Conservation (phyloP, 2,888 invertebrate genomes). For the Drosophila nr. perissopoda region DNA sequence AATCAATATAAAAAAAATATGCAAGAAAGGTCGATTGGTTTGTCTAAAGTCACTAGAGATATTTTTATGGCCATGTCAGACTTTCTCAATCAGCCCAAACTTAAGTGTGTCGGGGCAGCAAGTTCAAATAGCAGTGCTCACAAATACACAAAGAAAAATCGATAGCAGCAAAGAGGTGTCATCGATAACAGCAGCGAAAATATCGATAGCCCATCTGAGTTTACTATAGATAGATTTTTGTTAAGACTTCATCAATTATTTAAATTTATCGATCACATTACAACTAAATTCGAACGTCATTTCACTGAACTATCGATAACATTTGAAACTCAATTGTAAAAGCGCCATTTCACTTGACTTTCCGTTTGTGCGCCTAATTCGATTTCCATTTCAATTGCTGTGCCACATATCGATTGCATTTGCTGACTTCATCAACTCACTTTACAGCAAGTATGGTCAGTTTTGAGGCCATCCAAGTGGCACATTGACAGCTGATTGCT, state of each 20-base stretch:
- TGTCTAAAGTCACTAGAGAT: background rate
- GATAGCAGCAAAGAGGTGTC: background rate
- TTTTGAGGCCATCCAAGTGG: constrained; percentile 68
- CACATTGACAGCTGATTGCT: constrained; percentile 68
- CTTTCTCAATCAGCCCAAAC: background rate
- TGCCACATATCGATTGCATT: constrained; percentile 50
- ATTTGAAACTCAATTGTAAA: constrained; percentile 7
- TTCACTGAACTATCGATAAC: constrained; percentile 8
- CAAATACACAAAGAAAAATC: background rate
- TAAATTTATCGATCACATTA: background rate
- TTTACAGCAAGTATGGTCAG: constrained; percentile 61
- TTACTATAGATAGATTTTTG: background rate
- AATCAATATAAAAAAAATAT: background rate
- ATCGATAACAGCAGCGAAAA: constrained; percentile 9
- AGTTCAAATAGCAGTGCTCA: background rate
- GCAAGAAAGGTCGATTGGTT: background rate
- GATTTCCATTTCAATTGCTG: constrained; percentile 45
- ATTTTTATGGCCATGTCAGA: background rate
- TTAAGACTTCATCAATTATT: background rate
- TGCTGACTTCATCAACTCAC: constrained; percentile 62
- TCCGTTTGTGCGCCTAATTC: constrained; percentile 37
- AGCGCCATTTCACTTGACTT: constrained; percentile 32
- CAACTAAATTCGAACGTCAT: background rate
- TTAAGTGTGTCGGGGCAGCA: background rate
- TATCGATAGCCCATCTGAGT: background rate